phyloP scores from a whole-genome alignment of 2,888 invertebrate genomes.

The Ochlodes sylvanus region DNA sequence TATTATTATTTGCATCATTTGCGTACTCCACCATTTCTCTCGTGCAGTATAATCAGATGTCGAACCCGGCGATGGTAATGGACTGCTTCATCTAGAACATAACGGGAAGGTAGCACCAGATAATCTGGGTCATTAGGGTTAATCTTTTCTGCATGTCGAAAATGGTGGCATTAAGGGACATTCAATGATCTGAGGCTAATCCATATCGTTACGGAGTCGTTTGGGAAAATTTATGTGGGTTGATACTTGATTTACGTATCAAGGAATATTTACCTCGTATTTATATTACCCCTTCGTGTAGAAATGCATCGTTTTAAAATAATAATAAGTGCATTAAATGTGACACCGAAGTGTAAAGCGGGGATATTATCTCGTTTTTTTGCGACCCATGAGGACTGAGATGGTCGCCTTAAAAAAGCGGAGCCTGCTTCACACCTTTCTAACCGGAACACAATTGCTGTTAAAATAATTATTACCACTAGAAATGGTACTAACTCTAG shows the following conservation, averaged over 20 bases:
- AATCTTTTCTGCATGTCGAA: constrained; percentile 35
- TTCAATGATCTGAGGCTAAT: constrained; percentile 35
- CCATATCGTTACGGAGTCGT: constrained; percentile 28
- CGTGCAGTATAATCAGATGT: background rate
- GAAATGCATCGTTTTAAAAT: background rate
- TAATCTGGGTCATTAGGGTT: constrained; percentile 31
- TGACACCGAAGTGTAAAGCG: too few relatives aligned
- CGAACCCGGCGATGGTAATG: background rate
- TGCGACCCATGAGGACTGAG: too few relatives aligned
- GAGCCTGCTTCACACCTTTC: too few relatives aligned
- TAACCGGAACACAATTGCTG: too few relatives aligned
- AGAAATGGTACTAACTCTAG: too few relatives aligned
- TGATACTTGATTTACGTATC: constrained; percentile 29
- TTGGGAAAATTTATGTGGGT: constrained; percentile 31
- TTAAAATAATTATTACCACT: too few relatives aligned
- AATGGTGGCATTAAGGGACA: constrained; percentile 31
- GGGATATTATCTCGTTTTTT: too few relatives aligned
- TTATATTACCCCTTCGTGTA: background rate
- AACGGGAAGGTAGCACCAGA: constrained; percentile 9
- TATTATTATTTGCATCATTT: too few relatives aligned
- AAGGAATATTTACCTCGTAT: constrained; percentile 2
- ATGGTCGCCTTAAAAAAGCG: too few relatives aligned
- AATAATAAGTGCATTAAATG: background rate
- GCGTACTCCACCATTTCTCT: too few relatives aligned
- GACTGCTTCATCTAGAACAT: constrained; percentile 9